Percentiles rank a stretch among this genome's conserved stretches.
These are phyloP conservation scores for Eupithecia subfuscata DNA, from an alignment of 2,888 invertebrate species.

Conservation along the genomic window DNA sequence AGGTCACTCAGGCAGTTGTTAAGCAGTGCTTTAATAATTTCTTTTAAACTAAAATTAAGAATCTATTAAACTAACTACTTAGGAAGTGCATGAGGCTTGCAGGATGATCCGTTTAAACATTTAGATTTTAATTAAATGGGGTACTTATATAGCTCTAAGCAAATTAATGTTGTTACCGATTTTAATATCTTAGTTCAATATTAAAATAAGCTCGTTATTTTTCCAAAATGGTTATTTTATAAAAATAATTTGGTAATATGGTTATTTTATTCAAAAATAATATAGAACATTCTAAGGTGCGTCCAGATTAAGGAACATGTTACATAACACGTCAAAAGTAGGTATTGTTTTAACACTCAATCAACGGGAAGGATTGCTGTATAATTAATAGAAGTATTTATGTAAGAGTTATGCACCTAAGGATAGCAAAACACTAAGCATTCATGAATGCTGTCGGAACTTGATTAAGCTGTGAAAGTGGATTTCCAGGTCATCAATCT, in stretches of 20 bases:
- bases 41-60: background rate
- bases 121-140: background rate
- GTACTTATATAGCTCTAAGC: constrained; percentile 3
- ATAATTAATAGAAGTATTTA: no score
- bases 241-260: background rate
- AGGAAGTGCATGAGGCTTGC: background rate
- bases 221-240: constrained; percentile 1
- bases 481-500: no score
- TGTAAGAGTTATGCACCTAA: no score
- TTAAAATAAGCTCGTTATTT: constrained; percentile 8
- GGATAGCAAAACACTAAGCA: no score
- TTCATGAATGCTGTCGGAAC: no score
- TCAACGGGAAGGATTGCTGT: no score
- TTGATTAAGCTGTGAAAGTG: no score
- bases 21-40: background rate
- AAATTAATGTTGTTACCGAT: background rate
- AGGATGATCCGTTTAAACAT: background rate
- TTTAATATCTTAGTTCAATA: constrained; percentile 10
- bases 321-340: no score
- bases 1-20: background rate
- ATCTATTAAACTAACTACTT: background rate
- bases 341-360: no score
- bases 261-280: background rate
- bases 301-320: no score
- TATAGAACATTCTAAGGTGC: no score